These are phyloP conservation scores for Etheostoma nigrum DNA, from an alignment of 2,797 vertebrate species.

Conservation along the genomic window DNA sequence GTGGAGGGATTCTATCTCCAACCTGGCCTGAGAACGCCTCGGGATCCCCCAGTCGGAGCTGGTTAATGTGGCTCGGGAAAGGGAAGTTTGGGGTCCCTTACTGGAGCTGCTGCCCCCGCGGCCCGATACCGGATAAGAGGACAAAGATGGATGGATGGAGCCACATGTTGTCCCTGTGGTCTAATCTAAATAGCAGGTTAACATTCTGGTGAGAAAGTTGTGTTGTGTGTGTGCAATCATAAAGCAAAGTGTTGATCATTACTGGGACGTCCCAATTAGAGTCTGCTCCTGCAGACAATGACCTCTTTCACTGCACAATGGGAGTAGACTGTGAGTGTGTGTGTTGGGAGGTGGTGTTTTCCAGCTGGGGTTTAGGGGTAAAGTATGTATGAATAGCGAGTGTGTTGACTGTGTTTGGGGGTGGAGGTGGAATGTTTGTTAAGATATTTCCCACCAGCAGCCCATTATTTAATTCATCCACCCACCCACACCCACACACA, in stretches of 20 bases:
- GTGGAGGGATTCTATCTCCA: too few relatives aligned
- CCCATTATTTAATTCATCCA: constrained; percentile 52
- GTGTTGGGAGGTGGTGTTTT: constrained; percentile 40
- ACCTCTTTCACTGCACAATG: constrained; percentile 58
- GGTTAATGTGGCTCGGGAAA: too few relatives aligned
- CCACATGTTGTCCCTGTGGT: neutral
- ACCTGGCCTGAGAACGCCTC: too few relatives aligned
- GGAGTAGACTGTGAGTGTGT: constrained; percentile 44
- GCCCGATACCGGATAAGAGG: too few relatives aligned
- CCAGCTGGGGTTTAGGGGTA: constrained; percentile 43
- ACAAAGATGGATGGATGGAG: too few relatives aligned
- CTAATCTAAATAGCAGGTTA: neutral
- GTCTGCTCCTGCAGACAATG: constrained; percentile 57
- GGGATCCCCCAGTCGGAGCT: too few relatives aligned
- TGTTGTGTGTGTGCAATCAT: constrained; percentile 11
- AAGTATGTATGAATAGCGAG: constrained; percentile 34
- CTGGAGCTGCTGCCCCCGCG: too few relatives aligned
- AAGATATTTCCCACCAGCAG: constrained; percentile 66
- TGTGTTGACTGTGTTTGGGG: constrained; percentile 23
- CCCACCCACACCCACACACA: constrained; percentile 6
- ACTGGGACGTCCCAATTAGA: constrained; percentile 66
- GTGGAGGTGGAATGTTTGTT: constrained; percentile 32
- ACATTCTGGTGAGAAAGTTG: constrained; percentile 34
- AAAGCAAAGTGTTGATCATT: constrained; percentile 42
- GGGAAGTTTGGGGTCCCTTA: too few relatives aligned